Base-by-base conservation (phyloP, 2,113 vertebrate species). In the Tenebrosternarchus preto region DNA sequence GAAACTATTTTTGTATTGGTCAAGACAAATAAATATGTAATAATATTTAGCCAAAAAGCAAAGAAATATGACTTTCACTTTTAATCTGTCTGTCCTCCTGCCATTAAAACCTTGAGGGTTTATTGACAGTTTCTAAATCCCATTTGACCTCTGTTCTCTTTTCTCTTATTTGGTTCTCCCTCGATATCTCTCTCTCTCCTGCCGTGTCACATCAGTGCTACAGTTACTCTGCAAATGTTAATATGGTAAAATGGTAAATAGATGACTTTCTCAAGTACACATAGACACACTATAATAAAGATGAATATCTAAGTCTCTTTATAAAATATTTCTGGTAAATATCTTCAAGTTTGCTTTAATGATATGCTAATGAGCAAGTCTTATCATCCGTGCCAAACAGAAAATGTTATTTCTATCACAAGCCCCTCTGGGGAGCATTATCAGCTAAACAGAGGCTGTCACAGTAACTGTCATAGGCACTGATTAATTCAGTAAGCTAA, bases 361-460 rank as follows among this genome's bases (percentile, higher is more conserved):
- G 33, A 68, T 68, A 68, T 68, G 64, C 31, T 68, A 68, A 68
- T 68, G n/a, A 68, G 33, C 64, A 66, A 20, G 63, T 20, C 63
- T n/a, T 66, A 33, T 66, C 63, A 66, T 39, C 64, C 64, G 20
- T 68, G 64, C 64, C 33, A 20, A 68, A 22, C 17, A 22, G 33
- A 68, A 68, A 36, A 39, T 36, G 20, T 11, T 22, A 39, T 68
- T 39, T 36, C 64, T 11, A 36, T 39, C 20, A n/a, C 20, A 11
- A 68, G 64, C 64, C 64, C 27, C 64, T 68, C 31, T 68, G 64
- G 64, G 64, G 31, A 39, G 31, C 8, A 68, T 68, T 22, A 33
- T 20, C 63, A 68, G 33, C 19, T 39, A 68, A 68, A 68, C 6
- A 22, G 63, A 9, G 63, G 20, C 63, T 66, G 31, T 33, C 43